phyloP scores from a whole-genome alignment of 1,140 invertebrate species.

The Adelges cooleyi region DNA sequence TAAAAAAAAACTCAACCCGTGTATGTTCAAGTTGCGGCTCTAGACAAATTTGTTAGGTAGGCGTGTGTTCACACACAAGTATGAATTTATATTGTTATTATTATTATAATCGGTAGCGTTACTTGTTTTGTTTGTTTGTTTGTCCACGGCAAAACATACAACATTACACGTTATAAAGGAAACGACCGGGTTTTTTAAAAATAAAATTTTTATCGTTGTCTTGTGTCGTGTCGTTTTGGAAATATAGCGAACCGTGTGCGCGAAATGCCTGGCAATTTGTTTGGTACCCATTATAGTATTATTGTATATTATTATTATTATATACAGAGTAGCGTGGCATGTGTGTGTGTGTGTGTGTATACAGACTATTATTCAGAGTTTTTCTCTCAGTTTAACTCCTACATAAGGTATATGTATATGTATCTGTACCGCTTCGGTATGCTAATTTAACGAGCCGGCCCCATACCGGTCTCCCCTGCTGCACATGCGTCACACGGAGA shows the following conservation, averaged over 20 bases:
- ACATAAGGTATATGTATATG: background rate
- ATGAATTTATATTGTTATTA: too few relatives aligned
- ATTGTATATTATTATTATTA: background rate
- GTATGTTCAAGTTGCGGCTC: too few relatives aligned
- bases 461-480: background rate
- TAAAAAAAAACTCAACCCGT: too few relatives aligned
- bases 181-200: background rate
- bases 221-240: too few relatives aligned
- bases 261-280: too few relatives aligned
- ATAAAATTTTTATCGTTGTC: too few relatives aligned
- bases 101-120: too few relatives aligned
- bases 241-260: too few relatives aligned
- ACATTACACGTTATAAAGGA: background rate
- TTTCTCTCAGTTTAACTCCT: background rate
- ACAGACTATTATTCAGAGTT: background rate
- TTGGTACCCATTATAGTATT: too few relatives aligned
- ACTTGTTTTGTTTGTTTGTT: background rate
- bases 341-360: background rate
- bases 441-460: constrained; percentile 23
- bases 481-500: background rate
- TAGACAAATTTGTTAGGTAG: too few relatives aligned
- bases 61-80: too few relatives aligned
- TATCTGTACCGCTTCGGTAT: background rate
- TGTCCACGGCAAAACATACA: too few relatives aligned
- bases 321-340: background rate